Percentiles rank a stretch among this genome's conserved stretches.
Conservation (phyloP, 2,888 invertebrate genomes). For the Xylophagus ater region DNA sequence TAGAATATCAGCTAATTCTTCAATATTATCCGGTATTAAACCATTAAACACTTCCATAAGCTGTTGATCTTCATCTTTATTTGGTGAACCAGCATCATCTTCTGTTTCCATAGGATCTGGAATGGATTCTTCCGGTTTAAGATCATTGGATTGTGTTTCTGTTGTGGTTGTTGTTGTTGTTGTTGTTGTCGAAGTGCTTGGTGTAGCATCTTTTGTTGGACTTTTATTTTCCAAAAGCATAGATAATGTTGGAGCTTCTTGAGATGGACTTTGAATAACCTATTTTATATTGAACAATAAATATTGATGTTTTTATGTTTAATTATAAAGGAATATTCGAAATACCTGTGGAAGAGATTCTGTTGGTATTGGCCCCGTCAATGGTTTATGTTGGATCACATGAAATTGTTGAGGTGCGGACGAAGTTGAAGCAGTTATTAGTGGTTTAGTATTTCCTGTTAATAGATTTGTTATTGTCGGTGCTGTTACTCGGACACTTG, state of each 20-base stretch:
- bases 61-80: slow-evolving; percentile 33
- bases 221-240: slow-evolving; percentile 53
- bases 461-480: slow-evolving; percentile 39
- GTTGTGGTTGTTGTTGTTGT: slow-evolving; percentile 16
- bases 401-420: slow-evolving; percentile 19
- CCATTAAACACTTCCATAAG: slow-evolving; percentile 34
- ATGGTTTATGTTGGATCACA: slow-evolving; percentile 30
- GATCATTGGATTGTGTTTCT: not conserved
- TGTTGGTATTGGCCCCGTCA: slow-evolving; percentile 28
- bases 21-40: slow-evolving; percentile 33
- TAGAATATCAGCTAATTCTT: slow-evolving; percentile 33
- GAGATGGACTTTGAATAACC: slow-evolving; percentile 48
- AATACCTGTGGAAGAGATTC: slow-evolving; percentile 9
- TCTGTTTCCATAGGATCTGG: slow-evolving; percentile 24
- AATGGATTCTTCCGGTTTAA: slow-evolving; percentile 4
- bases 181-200: not conserved
- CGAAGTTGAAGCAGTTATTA: slow-evolving; percentile 19
- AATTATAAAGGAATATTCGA: slow-evolving; percentile 1
- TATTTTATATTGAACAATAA: slow-evolving; percentile 11
- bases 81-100: slow-evolving; percentile 18
- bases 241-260: slow-evolving; percentile 62
- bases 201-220: slow-evolving; percentile 15
- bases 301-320: slow-evolving; percentile 5
- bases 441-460: slow-evolving; percentile 29
- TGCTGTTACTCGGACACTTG: slow-evolving; percentile 28